Base-by-base conservation (phyloP, 23 tunicate species). In the Trididemnum nubilum region DNA sequence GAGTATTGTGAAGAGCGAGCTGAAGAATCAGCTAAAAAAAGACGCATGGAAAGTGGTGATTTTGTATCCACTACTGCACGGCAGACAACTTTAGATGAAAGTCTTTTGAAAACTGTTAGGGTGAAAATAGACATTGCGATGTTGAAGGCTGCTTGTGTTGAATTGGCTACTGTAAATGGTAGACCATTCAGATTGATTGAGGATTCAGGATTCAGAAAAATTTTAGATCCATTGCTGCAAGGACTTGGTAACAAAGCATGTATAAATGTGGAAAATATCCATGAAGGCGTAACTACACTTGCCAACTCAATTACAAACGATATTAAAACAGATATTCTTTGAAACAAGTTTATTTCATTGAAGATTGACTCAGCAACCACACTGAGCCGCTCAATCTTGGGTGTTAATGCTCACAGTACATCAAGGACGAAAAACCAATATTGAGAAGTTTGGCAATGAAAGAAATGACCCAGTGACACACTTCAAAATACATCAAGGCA, bases 81-180 rank as follows among this genome's bases (percentile, higher is more conserved):
- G 22, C 74, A 67, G 25, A 67, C 74, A 67, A 64, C 84, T 30
- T 44, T 80, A 23, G 84, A 80, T 37, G n/a, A 64, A 60, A 65
- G 34, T 0, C 71, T 80, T 35, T 36, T 65, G 5, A 80, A 65
- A 80, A 64, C 84, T 5, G 61, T 71, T 34, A 34, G 51, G 25
- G 86, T 82, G 23, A 71, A 82, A 70, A 71, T 71, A 21, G 86
- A 71, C 33, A 18, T 29, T 28, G 35, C 29, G 18, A 50, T 57
- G 21, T 34, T 82, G 32, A 51, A 26, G 28, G 50, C 32, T 72
- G 79, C 86, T 34, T 82, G 79, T 36, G 33, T 82, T 27, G 69
- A 82, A 71, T 25, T 82, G 63, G 86, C 52, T 24, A 82, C 86
- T 54, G 79, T 72, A n/a, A 82, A 82, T 58, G 86, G 86, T 2